Base-by-base conservation (phyloP, 2,113 vertebrate genomes). In the Danionella cerebrum region DNA sequence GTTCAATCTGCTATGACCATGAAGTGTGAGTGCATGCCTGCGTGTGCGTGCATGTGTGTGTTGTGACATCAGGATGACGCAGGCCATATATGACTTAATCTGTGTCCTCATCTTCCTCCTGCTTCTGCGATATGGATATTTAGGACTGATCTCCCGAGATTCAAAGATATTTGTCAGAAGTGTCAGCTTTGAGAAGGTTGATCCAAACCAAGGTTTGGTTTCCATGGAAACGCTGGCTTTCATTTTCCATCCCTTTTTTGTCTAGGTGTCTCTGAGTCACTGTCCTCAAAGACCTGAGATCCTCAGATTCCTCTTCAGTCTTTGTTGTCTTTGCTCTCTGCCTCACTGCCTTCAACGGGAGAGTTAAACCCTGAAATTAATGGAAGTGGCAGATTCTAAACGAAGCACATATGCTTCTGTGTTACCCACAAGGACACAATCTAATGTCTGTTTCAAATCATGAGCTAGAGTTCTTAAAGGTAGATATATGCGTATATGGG, bases 81-180 rank as follows among this genome's bases (percentile, higher is more conserved):
- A 50, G 33, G 33, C 31, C 6, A 16, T 25, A n/a, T n/a, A 33
- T 13, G 16, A 16, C 48, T 54, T 69, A 69, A 69, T 72, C 50
- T 73, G 62, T 27, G 48, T 52, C 51, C 42, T 71, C 57, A 75
- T 39, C 51, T 53, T 44, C 35, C 36, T 36, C 54, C 48, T 9
- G 31, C 29, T 58, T 53, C 4, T 42, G 16, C 48, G 41, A 74
- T 64, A 14, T 38, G 44, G 53, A 70, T 75, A 78, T 83, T 78
- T 77, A 70, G 77, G 78, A 72, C 71, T 70, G 53, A 42, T 73
- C 71, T 72, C 62, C 10, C 45, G 70, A 69, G 60, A 68, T 72
- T 59, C 31, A 50, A 39, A 73, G 62, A 25, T 38, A 29, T 78
- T 70, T 77, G 70, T 77, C 76, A 76, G 41, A 74, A 39, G 69